Evolutionary conservation across 1,140 invertebrate genomes (phyloP), one percentile per base, ranked within the genome.

Genomic region (Tetranychus cinnabarinus): DNA sequence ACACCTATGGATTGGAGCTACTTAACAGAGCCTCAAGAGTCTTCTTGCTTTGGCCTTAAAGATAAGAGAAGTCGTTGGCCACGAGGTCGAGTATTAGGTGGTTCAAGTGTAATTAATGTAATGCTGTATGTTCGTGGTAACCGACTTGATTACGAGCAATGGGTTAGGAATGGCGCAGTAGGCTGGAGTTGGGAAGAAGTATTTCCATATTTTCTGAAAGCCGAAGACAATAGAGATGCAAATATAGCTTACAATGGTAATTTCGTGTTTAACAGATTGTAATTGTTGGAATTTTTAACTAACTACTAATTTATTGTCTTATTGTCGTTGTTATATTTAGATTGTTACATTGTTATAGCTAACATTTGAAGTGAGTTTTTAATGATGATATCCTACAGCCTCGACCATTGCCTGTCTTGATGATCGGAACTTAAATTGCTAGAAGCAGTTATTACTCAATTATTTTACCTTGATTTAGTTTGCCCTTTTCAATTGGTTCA

Each of bases 51-150:
- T n/a, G 81, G 79, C 1, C 81, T 86, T 61, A 78, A 77, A 10
- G 81, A 82, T 75, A 58, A 59, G 81, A 76, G 86, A 52, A 67
- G 65, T 50, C 61, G 64, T n/a, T 69, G 67, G 65, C 69, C 69
- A 7, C 65, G 70, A 54, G 71, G 69, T 50, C 59, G 64, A 62
- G 68, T 67, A 10, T 58, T 75, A 58, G 79, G 79, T 15, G 92
- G 92, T 12, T 86, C 86, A 39, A 90, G 86, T 56, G 88, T 91
- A 0, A 77, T 97, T 1, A 97, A 97, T 72, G 88, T 88, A 1
- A 92, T 93, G 88, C 79, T 93, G 7, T 96, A 97, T 72, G 83
- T 93, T 0, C 78, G 92, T 47, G 93, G 92, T 0, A 92, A 97
- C 69, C 81, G 82, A 63, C 80, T 79, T 62, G 93, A 98, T 70